phyloP scores from a whole-genome alignment of 2,797 vertebrate species.

The Pampus argenteus region DNA sequence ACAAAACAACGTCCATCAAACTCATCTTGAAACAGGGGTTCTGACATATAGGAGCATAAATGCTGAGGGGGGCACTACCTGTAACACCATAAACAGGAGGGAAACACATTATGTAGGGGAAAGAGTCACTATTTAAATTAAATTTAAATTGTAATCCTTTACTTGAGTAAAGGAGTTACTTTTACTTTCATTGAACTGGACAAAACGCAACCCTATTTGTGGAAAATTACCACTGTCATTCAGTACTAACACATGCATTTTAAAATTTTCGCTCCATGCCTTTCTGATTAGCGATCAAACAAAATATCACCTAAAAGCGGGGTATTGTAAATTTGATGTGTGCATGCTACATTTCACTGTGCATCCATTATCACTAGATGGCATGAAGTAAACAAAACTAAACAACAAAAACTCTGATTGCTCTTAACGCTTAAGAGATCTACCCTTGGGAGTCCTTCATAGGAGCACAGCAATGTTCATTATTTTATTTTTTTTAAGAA shows the following conservation, averaged over 20 bases:
- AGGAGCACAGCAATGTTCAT: slow-evolving; percentile 50
- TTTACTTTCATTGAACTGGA: background rate
- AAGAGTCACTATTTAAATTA: no score
- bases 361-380: slow-evolving; percentile 38
- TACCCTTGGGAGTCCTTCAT: slow-evolving; percentile 55
- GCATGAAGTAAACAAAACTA: slow-evolving; percentile 31
- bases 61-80: no score
- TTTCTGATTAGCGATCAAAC: background rate
- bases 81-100: no score
- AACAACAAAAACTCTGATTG: slow-evolving; percentile 11
- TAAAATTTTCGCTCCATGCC: no score
- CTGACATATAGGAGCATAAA: background rate
- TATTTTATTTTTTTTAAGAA: slow-evolving; percentile 54
- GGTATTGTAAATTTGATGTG: background rate
- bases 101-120: no score
- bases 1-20: background rate
- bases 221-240: no score
- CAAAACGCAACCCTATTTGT: background rate
- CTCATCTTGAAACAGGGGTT: background rate
- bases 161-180: background rate
- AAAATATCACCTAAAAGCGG: slow-evolving; percentile 2
- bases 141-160: no score
- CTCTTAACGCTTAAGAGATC: slow-evolving; percentile 39
- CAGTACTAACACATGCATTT: no score
- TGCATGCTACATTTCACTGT: slow-evolving; percentile 32